Evolutionary conservation across 2,888 invertebrate genomes (phyloP).

Genomic region (Mesopsocus fuscifrons): DNA sequence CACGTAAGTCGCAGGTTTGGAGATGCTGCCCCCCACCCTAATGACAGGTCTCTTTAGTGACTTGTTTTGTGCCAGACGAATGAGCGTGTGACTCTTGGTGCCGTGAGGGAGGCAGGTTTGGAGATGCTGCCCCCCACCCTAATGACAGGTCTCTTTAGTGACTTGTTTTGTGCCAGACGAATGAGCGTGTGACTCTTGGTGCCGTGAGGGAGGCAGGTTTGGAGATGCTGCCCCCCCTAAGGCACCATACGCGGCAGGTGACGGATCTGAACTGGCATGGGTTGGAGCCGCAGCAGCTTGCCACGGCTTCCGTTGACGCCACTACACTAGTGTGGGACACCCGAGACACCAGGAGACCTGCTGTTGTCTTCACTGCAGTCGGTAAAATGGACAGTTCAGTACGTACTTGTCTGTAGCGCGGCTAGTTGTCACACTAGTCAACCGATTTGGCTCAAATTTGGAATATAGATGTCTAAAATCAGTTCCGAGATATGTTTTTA

Average conservation of each 20-base stretch:
- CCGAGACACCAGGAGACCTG: constrained; percentile 65
- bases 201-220: constrained; percentile 29
- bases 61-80: constrained; percentile 51
- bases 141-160: neutral
- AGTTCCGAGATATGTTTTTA: too few relatives aligned
- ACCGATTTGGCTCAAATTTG: too few relatives aligned
- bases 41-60: neutral
- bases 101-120: constrained; percentile 29
- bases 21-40: constrained; percentile 43
- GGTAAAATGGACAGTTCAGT: too few relatives aligned
- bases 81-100: constrained; percentile 24
- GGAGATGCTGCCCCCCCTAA: constrained; percentile 47
- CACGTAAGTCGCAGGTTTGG: constrained; percentile 30
- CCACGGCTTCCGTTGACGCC: constrained; percentile 86
- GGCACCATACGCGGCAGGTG: constrained; percentile 68
- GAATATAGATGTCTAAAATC: too few relatives aligned
- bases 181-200: constrained; percentile 25
- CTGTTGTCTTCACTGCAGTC: constrained; percentile 69
- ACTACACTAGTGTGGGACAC: constrained; percentile 90
- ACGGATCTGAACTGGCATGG: constrained; percentile 87
- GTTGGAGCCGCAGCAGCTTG: constrained; percentile 50
- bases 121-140: constrained; percentile 45
- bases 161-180: constrained; percentile 51
- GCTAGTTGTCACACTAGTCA: neutral
- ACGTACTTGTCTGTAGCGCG: too few relatives aligned